Base-by-base conservation (phyloP, 2,113 vertebrate species). In the Muntiacus reevesi region DNA sequence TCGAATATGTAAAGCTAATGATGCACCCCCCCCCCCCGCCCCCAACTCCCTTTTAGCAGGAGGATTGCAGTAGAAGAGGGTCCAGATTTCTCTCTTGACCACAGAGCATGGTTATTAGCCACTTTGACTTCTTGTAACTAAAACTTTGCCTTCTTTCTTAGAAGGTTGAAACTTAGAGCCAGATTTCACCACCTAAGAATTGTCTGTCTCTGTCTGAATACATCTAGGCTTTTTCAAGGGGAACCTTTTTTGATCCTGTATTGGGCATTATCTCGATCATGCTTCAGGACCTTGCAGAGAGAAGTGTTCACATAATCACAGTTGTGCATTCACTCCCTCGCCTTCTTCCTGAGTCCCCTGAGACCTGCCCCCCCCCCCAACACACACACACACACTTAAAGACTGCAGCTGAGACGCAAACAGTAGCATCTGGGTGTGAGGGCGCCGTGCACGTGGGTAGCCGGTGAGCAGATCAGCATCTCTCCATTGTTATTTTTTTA, bases 401-500 rank as follows among this genome's bases (percentile, higher is more conserved):
- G 40, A 40, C 30, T 78, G 47, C 47, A 91, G 64, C 81, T 91
- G 67, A 60, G 67, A 50, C 13, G 1, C 60, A 36, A 64, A 43
- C 40, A 6, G 19, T n/a, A 21, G 27, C 30, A 23, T 23, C 27
- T 71, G 88, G 90, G 85, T 45, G 4, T 91, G 71, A 89, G 92
- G 74, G 30, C 4, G 1, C 83, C 7, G 21, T 13, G 13, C 17
- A 7, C 2, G 3, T 0, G 0, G 30, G 59, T 55, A 82, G 30
- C 19, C 5, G 7, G 94, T 28, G 47, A 93, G 55, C 62, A 28
- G 21, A 95, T 96, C 57, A 93, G 95, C 95, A 94, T 97, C 78
- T 97, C 74, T 98, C 6, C 1, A 88, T 95, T 97, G 88, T 98
- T 97, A 95, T 98, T 96, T 97, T 97, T 97, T 98, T 97, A 98